A percentile compares a stretch with the other conserved stretches of the same genome.
These are phyloP conservation scores for Agrilus biguttatus DNA, from an alignment of 2,888 invertebrate species.

Conservation along the genomic window DNA sequence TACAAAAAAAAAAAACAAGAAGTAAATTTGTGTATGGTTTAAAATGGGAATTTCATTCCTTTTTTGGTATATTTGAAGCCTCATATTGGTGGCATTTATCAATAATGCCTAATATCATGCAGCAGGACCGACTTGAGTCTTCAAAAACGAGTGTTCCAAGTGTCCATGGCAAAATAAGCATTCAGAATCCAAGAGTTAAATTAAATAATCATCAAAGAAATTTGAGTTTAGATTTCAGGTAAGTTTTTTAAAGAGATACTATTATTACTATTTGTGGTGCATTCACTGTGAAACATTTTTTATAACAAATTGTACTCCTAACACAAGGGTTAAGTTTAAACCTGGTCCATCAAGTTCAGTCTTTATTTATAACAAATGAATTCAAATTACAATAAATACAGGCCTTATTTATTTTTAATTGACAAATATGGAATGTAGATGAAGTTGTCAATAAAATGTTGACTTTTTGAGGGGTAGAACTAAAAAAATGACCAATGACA, in stretches of 20 bases:
- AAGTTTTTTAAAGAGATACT: constrained; percentile 20
- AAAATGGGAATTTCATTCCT: no score
- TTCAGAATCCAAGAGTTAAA: constrained; percentile 34
- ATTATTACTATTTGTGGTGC: no score
- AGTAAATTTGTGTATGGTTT: no score
- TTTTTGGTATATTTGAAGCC: constrained; percentile 9
- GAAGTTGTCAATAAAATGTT: no score
- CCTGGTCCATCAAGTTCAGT: no score
- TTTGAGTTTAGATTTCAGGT: constrained; percentile 82
- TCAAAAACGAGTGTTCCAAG: constrained; percentile 31
- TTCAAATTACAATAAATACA: no score
- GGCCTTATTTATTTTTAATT: no score
- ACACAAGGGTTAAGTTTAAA: neutral
- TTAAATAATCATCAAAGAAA: constrained; percentile 69
- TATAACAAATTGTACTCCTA: neutral
- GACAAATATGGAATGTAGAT: no score
- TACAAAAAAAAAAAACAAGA: no score
- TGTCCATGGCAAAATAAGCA: constrained; percentile 40
- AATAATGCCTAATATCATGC: constrained; percentile 1
- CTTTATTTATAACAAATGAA: neutral
- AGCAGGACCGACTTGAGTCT: neutral
- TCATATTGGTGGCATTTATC: constrained; percentile 20
- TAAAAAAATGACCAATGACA: no score
- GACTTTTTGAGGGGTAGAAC: no score
- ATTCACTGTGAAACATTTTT: no score